Conservation (phyloP, 2,888 invertebrate genomes). For the Drepana falcataria region DNA sequence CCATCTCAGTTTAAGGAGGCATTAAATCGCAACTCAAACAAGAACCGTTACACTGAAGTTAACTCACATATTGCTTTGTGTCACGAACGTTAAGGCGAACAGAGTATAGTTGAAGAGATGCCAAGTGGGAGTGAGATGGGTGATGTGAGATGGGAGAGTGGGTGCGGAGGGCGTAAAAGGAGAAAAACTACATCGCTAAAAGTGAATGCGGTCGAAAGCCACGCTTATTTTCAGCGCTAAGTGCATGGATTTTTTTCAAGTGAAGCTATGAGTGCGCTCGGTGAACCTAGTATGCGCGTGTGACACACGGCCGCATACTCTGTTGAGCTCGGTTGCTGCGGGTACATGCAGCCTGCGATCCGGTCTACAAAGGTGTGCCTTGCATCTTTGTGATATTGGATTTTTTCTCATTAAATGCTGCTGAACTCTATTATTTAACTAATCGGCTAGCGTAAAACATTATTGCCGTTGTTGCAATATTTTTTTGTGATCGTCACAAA, state of each 20-base stretch:
- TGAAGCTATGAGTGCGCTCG: conserved; percentile 57
- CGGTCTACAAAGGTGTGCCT: conserved; percentile 19
- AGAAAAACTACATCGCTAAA: conserved; percentile 79
- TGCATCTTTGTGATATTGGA: conserved; percentile 5
- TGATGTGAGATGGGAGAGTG: conserved; percentile 60
- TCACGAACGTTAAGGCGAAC: conserved; percentile 74
- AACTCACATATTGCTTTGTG: conserved; percentile 79
- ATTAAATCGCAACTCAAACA: conserved; percentile 79
- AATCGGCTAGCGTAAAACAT: not conserved
- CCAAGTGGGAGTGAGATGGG: conserved; percentile 60
- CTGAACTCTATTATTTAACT: not conserved
- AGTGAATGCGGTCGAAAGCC: conserved; percentile 79
- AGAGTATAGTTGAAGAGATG: conserved; percentile 56
- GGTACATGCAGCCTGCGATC: not conserved
- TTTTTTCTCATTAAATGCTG: not conserved
- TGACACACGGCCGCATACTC: not conserved
- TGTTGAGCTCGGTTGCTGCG: not conserved
- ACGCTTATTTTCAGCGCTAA: conserved; percentile 75
- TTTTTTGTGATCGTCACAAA: no score
- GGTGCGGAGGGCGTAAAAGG: conserved; percentile 74
- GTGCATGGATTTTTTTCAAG: conserved; percentile 78
- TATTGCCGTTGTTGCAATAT: no score
- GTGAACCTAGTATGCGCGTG: conserved; percentile 13
- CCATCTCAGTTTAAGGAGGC: conserved; percentile 78
- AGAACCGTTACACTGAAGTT: conserved; percentile 77